Evolutionary conservation across 2,797 vertebrate species (phyloP).

Genomic region (Myripristis murdjan): DNA sequence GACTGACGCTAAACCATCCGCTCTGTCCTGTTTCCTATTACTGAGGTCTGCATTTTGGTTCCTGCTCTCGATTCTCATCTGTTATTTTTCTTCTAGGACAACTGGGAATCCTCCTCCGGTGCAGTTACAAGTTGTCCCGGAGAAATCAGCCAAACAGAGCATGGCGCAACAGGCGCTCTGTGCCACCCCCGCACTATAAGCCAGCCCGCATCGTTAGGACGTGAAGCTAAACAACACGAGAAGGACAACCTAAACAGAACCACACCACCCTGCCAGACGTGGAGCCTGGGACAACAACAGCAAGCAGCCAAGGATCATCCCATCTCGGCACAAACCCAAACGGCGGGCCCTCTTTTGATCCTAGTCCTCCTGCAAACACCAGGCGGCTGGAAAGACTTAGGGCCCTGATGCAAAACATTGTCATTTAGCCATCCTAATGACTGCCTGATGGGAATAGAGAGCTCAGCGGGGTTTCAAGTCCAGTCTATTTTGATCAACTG

Average conservation of each 20-base stretch:
- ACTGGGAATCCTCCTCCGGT: conserved; percentile 31
- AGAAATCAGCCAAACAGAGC: conserved; percentile 26
- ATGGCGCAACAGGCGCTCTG: conserved; percentile 37
- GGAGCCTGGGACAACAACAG: conserved; percentile 17
- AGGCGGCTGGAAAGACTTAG: conserved; percentile 35
- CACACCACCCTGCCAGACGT: conserved; percentile 12
- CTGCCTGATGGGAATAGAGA: conserved; percentile 12
- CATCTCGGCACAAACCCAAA: conserved; percentile 24
- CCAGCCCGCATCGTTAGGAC: conserved; percentile 36
- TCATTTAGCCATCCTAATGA: conserved; percentile 16
- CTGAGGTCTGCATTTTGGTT: conserved; percentile 39
- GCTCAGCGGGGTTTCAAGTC: conserved; percentile 30
- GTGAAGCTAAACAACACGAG: conserved; percentile 42
- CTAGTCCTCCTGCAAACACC: conserved; percentile 28
- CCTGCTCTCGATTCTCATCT: conserved; percentile 42
- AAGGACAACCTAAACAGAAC: conserved; percentile 56
- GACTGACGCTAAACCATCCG: conserved; percentile 16
- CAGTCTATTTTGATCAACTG: conserved; percentile 29
- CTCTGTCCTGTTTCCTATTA: conserved; percentile 61
- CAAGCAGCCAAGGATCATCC: conserved; percentile 5
- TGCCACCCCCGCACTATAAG: conserved; percentile 24
- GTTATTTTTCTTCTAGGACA: conserved; percentile 24
- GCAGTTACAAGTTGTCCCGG: conserved; percentile 45
- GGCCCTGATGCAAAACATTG: conserved; percentile 31
- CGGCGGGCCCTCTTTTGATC: conserved; percentile 4